Evolutionary conservation across 2,113 vertebrate species (phyloP).

Genomic region (Tor tambroides): DNA sequence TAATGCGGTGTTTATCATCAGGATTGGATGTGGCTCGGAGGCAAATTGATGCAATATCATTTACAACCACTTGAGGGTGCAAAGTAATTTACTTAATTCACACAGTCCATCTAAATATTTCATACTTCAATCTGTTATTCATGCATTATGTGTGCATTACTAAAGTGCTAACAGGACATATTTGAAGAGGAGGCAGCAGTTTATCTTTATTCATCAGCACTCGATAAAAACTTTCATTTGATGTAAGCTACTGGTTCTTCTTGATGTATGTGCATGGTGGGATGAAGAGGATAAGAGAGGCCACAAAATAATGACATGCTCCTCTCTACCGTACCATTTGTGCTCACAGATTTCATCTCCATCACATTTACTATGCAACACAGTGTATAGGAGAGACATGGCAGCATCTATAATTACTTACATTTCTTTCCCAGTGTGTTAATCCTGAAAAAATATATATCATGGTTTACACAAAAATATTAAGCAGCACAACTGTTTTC

Average conservation of each 20-base stretch:
- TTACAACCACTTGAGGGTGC: conserved; percentile 27
- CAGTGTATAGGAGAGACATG: too few relatives aligned
- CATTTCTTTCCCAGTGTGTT: too few relatives aligned
- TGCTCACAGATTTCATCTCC: too few relatives aligned
- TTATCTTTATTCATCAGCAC: not conserved
- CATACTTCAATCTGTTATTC: conserved; percentile 16
- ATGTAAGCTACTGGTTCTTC: not conserved
- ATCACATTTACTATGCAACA: too few relatives aligned
- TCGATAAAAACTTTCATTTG: conserved; percentile 12
- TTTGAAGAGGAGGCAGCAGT: conserved; percentile 14
- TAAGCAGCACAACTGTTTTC: too few relatives aligned
- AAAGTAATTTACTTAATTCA: not conserved
- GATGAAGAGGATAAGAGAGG: not conserved
- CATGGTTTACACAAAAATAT: too few relatives aligned
- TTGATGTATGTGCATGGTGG: not conserved
- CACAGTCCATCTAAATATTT: conserved; percentile 29
- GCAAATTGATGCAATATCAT: conserved; percentile 14
- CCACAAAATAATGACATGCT: conserved; percentile 54
- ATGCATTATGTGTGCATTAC: conserved; percentile 7
- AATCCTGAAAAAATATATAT: too few relatives aligned
- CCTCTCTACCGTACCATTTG: not conserved
- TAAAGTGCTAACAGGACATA: conserved; percentile 4
- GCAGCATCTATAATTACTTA: too few relatives aligned
- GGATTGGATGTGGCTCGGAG: not conserved
- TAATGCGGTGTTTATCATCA: conserved; percentile 47